Evolutionary conservation across 2,888 invertebrate genomes (phyloP).

Genomic region (Stenolophus ochropezus): DNA sequence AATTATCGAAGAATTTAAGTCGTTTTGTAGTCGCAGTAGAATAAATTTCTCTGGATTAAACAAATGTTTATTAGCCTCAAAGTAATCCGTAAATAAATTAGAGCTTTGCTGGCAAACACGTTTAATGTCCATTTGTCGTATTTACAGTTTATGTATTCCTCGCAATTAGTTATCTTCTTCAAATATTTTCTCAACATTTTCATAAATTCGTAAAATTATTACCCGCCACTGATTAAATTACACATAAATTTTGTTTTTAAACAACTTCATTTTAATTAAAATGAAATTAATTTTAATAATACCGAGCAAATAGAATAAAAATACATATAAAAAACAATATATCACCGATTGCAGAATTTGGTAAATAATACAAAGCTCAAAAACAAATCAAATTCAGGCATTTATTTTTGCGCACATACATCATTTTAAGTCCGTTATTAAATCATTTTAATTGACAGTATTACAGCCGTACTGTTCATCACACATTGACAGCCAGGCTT

Average conservation of each 20-base stretch:
- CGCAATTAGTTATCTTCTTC: slow-evolving; percentile 5
- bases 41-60: slow-evolving; percentile 18
- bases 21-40: neutral
- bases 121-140: slow-evolving; percentile 19
- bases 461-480: slow-evolving; percentile 54
- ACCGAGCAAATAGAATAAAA: neutral
- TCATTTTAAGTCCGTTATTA: slow-evolving; percentile 56
- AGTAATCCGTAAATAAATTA: slow-evolving; percentile 33
- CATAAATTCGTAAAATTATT: neutral
- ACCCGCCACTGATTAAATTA: neutral
- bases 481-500: slow-evolving; percentile 52
- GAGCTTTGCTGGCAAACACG: slow-evolving; percentile 2
- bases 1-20: slow-evolving; percentile 20
- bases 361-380: slow-evolving; percentile 39
- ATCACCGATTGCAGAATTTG: neutral
- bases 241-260: neutral
- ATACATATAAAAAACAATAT: slow-evolving; percentile 29
- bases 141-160: slow-evolving; percentile 25
- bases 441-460: slow-evolving; percentile 60
- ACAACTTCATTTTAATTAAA: neutral
- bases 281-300: neutral
- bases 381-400: slow-evolving; percentile 41
- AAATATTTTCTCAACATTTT: slow-evolving; percentile 19
- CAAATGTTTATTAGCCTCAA: slow-evolving; percentile 25
- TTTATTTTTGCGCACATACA: slow-evolving; percentile 53